A percentile compares a stretch with the other conserved stretches of the same genome.
Evolutionary conservation across 2,888 invertebrate genomes (phyloP).

Genomic region (Ligdia adustata): DNA sequence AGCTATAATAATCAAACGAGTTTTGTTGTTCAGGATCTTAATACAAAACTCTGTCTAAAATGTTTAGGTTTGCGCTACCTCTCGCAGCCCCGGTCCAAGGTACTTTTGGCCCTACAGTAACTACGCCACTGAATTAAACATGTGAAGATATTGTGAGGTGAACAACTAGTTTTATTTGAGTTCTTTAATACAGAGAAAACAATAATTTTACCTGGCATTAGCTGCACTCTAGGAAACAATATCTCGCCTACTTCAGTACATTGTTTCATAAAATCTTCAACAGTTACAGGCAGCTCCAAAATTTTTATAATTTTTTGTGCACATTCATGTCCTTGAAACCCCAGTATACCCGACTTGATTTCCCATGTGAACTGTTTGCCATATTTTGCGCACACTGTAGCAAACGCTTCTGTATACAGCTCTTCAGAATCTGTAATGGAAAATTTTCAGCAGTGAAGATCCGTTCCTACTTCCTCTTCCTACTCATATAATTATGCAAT

Average conservation of each 20-base stretch:
- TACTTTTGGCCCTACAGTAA: no score
- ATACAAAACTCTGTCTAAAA: no score
- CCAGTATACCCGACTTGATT: slow-evolving; percentile 88
- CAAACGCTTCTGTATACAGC: slow-evolving; percentile 89
- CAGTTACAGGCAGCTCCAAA: slow-evolving; percentile 86
- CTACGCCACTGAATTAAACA: no score
- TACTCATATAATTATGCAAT: slow-evolving; percentile 21
- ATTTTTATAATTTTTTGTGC: slow-evolving; percentile 84
- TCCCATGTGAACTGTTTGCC: slow-evolving; percentile 92
- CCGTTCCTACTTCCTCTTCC: no score
- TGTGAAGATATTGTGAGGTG: no score
- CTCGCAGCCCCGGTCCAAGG: no score
- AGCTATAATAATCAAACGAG: no score
- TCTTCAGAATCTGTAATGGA: slow-evolving; percentile 89
- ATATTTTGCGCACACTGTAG: slow-evolving; percentile 86
- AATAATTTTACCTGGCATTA: slow-evolving; percentile 88
- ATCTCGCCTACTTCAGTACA: slow-evolving; percentile 79
- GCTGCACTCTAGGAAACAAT: slow-evolving; percentile 84
- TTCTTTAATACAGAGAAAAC: no score
- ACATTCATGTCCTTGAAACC: slow-evolving; percentile 86
- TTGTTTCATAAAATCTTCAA: slow-evolving; percentile 85
- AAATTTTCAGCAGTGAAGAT: slow-evolving; percentile 4
- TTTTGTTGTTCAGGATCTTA: no score
- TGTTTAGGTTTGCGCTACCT: no score
- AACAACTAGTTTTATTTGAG: no score